A percentile compares a stretch with the other conserved stretches of the same genome.
Conservation (phyloP, 2,113 vertebrate species). For the Ailurus styani region DNA sequence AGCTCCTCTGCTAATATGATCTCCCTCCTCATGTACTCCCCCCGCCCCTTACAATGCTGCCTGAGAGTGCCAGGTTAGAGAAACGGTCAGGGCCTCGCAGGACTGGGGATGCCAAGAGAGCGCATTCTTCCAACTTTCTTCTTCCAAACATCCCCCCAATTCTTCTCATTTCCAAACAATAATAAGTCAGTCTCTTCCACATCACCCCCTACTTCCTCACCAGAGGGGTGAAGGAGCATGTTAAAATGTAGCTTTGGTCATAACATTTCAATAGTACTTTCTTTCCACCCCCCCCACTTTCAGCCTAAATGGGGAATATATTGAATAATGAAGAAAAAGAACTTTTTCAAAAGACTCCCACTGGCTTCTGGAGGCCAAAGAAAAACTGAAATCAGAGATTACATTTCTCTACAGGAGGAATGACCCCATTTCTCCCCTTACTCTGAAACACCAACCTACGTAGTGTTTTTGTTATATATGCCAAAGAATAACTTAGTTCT, state of each 20-base stretch:
- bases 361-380: neutral
- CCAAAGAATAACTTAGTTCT: neutral
- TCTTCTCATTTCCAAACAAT: neutral
- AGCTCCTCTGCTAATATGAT: neutral
- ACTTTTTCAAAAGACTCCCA: neutral
- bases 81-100: neutral
- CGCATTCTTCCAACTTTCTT: no score
- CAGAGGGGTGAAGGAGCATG: neutral
- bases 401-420: neutral
- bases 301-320: neutral
- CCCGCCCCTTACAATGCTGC: neutral
- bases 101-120: neutral
- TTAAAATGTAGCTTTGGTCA: neutral
- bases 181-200: neutral
- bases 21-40: neutral
- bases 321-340: neutral
- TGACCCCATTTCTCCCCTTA: neutral
- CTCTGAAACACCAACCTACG: neutral
- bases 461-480: neutral
- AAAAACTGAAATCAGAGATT: slow-evolving; percentile 10
- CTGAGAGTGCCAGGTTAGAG: neutral
- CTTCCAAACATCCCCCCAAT: neutral
- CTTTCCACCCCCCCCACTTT: neutral
- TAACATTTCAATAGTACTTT: neutral
- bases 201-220: neutral